Base-by-base conservation (phyloP, 2,113 vertebrate species). In the Ranitomeya imitator region DNA sequence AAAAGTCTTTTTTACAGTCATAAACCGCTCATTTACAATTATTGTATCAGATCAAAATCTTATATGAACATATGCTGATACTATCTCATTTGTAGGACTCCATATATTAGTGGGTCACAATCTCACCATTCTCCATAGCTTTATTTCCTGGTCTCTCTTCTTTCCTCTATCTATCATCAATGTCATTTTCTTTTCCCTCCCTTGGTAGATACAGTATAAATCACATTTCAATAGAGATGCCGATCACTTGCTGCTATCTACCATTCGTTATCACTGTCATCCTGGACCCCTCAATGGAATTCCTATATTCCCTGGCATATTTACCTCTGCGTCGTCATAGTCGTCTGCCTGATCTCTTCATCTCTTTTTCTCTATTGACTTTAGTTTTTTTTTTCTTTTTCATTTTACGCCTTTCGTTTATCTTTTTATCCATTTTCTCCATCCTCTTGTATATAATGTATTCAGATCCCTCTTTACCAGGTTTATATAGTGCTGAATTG, bases 341-440 rank as follows among this genome's bases (percentile, higher is more conserved):
- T 23, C 59, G n/a, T 19, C 60, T 52, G n/a, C 37, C 71, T n/a
- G 74, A 78, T 78, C 73, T 23, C n/a, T 45, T 77, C 45, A 86
- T 77, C 59, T 11, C 45, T 19, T n/a, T 15, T 59, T 63, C 85
- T n/a, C 59, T 54, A 86, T 37, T 67, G 85, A 79, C 74, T 86
- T 76, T 76, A 51, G 6, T 0, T 74, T 74, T 74, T 74, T n/a
- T 74, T 71, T 73, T 23, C 4, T n/a, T 69, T 13, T 37, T 67
- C n/a, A 86, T 86, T 86, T 79, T 79, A 23, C 45, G 16, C 21
- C 81, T 15, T 54, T 15, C 6, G 2, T 63, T 67, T 86, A 78
- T 63, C 59, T 31, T 23, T 45, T 31, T 19, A 45, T 86, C 37
- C 37, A 1, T 13, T 9, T 61, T 86, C 9, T 60, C 16, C 71